A percentile compares a stretch with the other conserved stretches of the same genome.
phyloP scores from a whole-genome alignment of 2,888 invertebrate species.

The Physocephala rufipes region DNA sequence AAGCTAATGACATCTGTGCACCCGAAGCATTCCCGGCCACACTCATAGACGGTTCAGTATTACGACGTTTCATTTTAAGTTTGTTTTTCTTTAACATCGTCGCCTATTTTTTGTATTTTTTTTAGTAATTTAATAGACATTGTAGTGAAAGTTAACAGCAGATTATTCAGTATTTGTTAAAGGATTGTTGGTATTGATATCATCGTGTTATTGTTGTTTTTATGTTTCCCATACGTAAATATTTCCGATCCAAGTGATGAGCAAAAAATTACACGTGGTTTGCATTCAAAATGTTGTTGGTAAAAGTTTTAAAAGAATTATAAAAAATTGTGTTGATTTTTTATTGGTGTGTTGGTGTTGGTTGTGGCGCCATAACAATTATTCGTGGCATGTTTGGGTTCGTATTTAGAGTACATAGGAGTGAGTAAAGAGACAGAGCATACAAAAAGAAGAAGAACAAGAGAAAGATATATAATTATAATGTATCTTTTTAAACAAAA shows the following conservation, averaged over 20 bases:
- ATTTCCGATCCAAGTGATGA: slow-evolving; percentile 29
- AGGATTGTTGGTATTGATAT: neutral
- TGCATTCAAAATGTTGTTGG: neutral
- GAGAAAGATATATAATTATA: slow-evolving; percentile 9
- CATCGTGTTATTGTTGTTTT: neutral
- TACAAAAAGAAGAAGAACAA: slow-evolving; percentile 25
- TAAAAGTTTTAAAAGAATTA: slow-evolving; percentile 22
- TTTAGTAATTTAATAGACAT: neutral
- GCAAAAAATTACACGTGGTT: neutral
- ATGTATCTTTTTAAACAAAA: slow-evolving; percentile 5
- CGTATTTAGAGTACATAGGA: neutral
- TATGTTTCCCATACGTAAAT: neutral
- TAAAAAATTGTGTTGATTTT: neutral
- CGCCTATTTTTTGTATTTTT: slow-evolving; percentile 72
- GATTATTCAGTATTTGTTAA: neutral
- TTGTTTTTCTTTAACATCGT: slow-evolving; percentile 99
- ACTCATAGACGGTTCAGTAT: slow-evolving; percentile 85
- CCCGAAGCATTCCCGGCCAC: slow-evolving; percentile 64
- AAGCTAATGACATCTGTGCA: slow-evolving; percentile 66
- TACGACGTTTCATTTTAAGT: slow-evolving; percentile 95
- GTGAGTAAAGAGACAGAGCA: neutral
- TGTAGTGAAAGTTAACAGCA: neutral
- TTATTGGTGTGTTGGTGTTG: slow-evolving; percentile 33
- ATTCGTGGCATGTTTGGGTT: neutral
- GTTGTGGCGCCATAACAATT: neutral